Percentiles rank a stretch among this genome's conserved stretches.
Evolutionary conservation across 2,113 vertebrate species (phyloP).

Genomic region (Corythornis madagascariensis): DNA sequence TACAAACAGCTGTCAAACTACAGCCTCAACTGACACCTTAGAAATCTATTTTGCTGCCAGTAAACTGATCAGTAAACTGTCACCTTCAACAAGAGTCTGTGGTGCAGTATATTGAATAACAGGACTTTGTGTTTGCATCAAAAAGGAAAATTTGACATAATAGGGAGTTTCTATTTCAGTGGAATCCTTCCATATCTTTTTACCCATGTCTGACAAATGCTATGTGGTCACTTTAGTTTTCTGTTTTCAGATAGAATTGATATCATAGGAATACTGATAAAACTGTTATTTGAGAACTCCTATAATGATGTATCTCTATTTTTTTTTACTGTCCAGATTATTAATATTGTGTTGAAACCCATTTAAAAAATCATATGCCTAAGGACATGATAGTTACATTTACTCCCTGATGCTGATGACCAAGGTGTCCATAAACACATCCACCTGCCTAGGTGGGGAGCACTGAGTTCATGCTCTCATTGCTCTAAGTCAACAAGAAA

Average conservation of each 20-base stretch:
- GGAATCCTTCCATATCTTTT: background rate
- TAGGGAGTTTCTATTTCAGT: background rate
- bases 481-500: constrained; percentile 29
- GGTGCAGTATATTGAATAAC: background rate
- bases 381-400: background rate
- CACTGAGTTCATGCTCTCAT: background rate
- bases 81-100: fast-evolving
- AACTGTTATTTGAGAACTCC: background rate
- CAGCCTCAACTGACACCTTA: background rate
- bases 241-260: background rate
- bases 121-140: background rate
- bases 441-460: constrained; percentile 18
- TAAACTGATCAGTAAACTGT: background rate
- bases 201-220: background rate
- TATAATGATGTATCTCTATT: background rate
- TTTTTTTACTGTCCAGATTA: background rate
- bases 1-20: background rate
- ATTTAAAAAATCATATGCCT: background rate
- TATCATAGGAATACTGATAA: background rate
- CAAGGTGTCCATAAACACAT: background rate
- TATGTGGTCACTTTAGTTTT: background rate
- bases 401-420: background rate
- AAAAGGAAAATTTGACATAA: background rate
- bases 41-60: background rate
- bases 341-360: background rate